Evolutionary conservation across 2,888 invertebrate species (phyloP).

Genomic region (Drosophila vallismaia): DNA sequence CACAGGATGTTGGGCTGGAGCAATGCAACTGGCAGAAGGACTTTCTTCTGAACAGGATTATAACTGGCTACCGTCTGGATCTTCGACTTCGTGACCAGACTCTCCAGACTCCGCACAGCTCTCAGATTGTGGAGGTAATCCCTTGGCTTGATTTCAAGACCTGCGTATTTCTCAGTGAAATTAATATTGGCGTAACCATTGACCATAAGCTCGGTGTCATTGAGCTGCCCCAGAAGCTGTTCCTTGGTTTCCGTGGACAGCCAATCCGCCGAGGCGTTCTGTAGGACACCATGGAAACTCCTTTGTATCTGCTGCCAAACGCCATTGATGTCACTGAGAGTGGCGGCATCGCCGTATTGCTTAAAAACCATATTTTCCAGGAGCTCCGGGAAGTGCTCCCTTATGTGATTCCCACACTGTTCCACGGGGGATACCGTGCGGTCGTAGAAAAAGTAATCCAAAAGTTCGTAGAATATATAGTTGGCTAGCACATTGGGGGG

Average conservation of each 20-base stretch:
- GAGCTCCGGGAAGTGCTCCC: constrained; percentile 70
- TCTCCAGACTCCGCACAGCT: constrained; percentile 46
- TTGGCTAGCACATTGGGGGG: constrained; percentile 68
- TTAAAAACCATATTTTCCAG: constrained; percentile 72
- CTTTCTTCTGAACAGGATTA: constrained; percentile 59
- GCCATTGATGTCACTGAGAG: constrained; percentile 64
- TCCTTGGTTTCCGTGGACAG: constrained; percentile 57
- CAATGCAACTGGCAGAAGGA: constrained; percentile 72
- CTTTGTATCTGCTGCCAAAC: constrained; percentile 75
- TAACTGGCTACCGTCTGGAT: constrained; percentile 51
- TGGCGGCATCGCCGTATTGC: constrained; percentile 60
- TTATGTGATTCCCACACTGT: constrained; percentile 64
- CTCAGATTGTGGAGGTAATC: constrained; percentile 71
- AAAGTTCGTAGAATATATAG: constrained; percentile 76
- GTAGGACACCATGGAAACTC: constrained; percentile 62
- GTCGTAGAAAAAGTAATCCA: constrained; percentile 69
- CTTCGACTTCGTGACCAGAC: constrained; percentile 17
- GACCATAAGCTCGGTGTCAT: constrained; percentile 62
- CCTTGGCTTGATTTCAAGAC: constrained; percentile 44
- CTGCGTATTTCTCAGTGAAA: constrained; percentile 59
- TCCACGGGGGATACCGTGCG: constrained; percentile 40
- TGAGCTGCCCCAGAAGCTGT: constrained; percentile 65
- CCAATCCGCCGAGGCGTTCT: constrained; percentile 62
- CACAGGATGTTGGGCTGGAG: constrained; percentile 80
- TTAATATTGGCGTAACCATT: constrained; percentile 59